Evolutionary conservation across 2,113 vertebrate genomes (phyloP).

Genomic region (Cettia cetti): DNA sequence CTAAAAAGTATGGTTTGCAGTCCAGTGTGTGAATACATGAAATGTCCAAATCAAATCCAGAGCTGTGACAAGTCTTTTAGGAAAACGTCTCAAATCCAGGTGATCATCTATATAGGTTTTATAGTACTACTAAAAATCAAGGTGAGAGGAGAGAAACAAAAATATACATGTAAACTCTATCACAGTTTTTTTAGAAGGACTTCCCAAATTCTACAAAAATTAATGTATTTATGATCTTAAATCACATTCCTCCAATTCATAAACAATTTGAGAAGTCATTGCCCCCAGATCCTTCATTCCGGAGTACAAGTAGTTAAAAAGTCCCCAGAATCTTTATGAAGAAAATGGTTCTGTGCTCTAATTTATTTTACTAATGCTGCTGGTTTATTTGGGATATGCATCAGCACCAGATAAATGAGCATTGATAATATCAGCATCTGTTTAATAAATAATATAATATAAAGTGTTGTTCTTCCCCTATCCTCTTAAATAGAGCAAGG

Average conservation of each 20-base stretch:
- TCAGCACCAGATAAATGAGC: neutral
- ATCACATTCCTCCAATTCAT: neutral
- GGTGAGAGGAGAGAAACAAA: neutral
- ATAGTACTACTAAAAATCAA: neutral
- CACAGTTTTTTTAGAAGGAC: neutral
- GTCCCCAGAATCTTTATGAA: neutral
- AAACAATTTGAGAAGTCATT: neutral
- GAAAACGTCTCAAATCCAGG: neutral
- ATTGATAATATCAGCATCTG: neutral
- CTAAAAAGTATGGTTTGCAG: neutral
- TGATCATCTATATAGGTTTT: neutral
- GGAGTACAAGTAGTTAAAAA: neutral
- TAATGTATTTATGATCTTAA: neutral
- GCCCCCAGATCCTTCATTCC: neutral
- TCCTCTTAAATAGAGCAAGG: neutral
- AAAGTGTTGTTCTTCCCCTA: conserved; percentile 13
- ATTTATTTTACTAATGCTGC: neutral
- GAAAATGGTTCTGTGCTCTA: neutral
- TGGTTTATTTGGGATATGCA: neutral
- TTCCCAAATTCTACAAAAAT: neutral
- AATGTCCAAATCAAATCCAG: neutral
- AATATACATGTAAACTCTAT: neutral
- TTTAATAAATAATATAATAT: neutral
- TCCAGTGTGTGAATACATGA: neutral
- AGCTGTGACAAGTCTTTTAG: neutral